Conservation (phyloP, 2,797 vertebrate species). For the Schizopygopsis malacanthus region DNA sequence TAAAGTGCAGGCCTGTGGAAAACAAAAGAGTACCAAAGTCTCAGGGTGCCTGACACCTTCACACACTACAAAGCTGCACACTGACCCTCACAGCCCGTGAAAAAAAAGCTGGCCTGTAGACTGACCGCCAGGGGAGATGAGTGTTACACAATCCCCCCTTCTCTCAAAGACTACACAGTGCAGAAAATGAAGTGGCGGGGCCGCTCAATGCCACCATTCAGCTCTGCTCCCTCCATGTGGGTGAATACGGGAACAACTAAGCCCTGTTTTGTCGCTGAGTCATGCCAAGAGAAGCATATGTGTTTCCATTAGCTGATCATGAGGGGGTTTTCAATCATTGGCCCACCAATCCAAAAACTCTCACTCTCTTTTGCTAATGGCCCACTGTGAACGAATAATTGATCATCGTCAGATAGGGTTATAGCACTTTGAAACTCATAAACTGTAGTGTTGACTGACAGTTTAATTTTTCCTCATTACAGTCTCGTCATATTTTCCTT, state of each 20-base stretch:
- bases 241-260: slow-evolving; percentile 19
- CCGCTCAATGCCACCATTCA: slow-evolving; percentile 48
- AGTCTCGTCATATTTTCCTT: slow-evolving; percentile 32
- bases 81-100: slow-evolving; percentile 25
- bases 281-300: slow-evolving; percentile 31
- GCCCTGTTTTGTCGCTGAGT: slow-evolving; percentile 23
- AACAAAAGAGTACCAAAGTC: slow-evolving; percentile 39
- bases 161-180: slow-evolving; percentile 37
- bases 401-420: slow-evolving; percentile 18
- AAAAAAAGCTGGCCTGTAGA: slow-evolving; percentile 25
- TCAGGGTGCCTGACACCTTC: slow-evolving; percentile 47
- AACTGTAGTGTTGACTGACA: slow-evolving; percentile 43
- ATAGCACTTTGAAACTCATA: slow-evolving; percentile 13
- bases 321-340: slow-evolving; percentile 41
- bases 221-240: slow-evolving; percentile 24
- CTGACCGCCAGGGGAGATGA: slow-evolving; percentile 40
- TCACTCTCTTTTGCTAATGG: slow-evolving; percentile 11
- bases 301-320: slow-evolving; percentile 36
- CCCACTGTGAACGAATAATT: slow-evolving; percentile 10
- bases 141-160: slow-evolving; percentile 33
- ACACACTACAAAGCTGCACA: slow-evolving; percentile 44
- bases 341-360: slow-evolving; percentile 4
- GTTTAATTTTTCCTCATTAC: slow-evolving; percentile 49
- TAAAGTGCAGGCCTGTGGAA: slow-evolving; percentile 27
- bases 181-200: slow-evolving; percentile 28